phyloP scores from a whole-genome alignment of 1,140 invertebrate genomes.

The Hyles vespertilio region DNA sequence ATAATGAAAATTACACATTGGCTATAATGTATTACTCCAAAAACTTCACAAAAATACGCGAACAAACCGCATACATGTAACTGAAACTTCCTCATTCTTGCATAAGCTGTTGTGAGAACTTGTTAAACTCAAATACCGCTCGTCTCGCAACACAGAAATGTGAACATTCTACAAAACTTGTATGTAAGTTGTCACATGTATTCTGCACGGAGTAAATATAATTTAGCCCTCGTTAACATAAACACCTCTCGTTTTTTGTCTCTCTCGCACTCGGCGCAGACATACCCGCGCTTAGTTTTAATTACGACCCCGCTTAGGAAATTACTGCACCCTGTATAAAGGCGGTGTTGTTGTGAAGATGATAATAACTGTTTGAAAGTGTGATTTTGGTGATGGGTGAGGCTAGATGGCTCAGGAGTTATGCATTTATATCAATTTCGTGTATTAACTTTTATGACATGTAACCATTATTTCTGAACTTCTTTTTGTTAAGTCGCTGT shows the following conservation, averaged over 20 bases:
- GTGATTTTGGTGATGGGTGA: no score
- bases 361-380: no score
- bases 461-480: no score
- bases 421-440: no score
- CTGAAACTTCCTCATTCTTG: no score
- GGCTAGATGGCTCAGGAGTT: no score
- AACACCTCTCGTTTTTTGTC: slow-evolving; percentile 26
- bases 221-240: slow-evolving; percentile 51
- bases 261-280: slow-evolving; percentile 22
- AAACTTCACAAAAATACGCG: no score
- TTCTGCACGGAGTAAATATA: slow-evolving; percentile 50
- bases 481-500: no score
- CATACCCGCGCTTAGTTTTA: slow-evolving; percentile 44
- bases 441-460: no score
- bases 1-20: no score
- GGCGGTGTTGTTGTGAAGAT: neutral
- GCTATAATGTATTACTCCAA: no score
- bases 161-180: slow-evolving; percentile 24
- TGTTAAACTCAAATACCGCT: slow-evolving; percentile 5
- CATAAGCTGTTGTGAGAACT: neutral
- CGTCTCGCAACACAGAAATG: slow-evolving; percentile 2
- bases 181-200: slow-evolving; percentile 24
- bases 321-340: slow-evolving; percentile 22
- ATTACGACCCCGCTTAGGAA: slow-evolving; percentile 45
- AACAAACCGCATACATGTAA: no score